Conservation (phyloP, 2,797 vertebrate species). For the Taeniopygia guttata region DNA sequence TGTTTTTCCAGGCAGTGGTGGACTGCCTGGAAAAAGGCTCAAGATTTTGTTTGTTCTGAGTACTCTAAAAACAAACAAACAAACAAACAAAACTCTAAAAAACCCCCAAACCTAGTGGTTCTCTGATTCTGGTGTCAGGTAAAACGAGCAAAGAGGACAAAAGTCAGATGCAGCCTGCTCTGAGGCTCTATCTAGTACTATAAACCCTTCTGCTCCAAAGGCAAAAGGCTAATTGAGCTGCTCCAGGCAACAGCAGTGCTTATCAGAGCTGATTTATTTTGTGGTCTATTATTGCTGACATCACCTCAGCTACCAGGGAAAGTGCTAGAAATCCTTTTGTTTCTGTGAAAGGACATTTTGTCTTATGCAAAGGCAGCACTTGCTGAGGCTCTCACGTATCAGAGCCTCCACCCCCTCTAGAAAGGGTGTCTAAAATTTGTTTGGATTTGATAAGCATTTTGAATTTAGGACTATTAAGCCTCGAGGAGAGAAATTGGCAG, state of each 20-base stretch:
- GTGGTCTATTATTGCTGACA: not conserved
- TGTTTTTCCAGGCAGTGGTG: not conserved
- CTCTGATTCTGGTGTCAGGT: not conserved
- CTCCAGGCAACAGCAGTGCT: constrained; percentile 52
- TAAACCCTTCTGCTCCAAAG: constrained; percentile 9
- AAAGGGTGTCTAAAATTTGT: not conserved
- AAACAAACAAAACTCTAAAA: too few relatives aligned
- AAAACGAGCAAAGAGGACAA: constrained; percentile 1
- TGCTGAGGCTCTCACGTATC: not conserved
- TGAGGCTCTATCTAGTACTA: not conserved
- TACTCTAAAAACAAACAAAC: not conserved
- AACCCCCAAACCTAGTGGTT: not conserved
- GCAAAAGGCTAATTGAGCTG: constrained; percentile 51
- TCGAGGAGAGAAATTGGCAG: not conserved
- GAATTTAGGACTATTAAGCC: not conserved
- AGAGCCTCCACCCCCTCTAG: not conserved
- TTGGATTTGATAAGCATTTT: not conserved
- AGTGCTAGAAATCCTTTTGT: not conserved
- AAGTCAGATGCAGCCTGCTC: not conserved
- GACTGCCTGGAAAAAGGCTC: not conserved
- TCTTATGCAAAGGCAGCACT: not conserved
- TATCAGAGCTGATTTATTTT: constrained; percentile 53
- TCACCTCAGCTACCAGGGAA: constrained; percentile 16
- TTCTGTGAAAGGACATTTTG: constrained; percentile 17
- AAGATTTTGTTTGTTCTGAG: not conserved